phyloP scores from a whole-genome alignment of 2,113 vertebrate species.

The Hucho hucho region DNA sequence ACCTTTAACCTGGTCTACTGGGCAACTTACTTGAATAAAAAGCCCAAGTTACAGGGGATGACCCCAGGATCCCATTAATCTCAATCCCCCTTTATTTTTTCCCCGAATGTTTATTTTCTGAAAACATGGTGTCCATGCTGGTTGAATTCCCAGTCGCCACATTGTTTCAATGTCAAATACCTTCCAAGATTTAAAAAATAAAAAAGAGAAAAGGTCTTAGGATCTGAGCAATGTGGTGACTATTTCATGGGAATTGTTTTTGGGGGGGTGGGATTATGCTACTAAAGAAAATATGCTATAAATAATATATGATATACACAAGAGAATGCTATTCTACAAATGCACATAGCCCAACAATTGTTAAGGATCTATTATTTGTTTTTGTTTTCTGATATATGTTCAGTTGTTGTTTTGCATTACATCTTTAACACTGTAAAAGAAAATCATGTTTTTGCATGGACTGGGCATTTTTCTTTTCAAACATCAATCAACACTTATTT shows the following conservation, averaged over 20 bases:
- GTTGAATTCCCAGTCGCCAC: conserved; percentile 81
- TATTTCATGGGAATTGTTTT: conserved; percentile 59
- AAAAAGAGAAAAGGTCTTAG: conserved; percentile 47
- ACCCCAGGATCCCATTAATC: conserved; percentile 80
- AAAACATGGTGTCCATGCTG: conserved; percentile 72
- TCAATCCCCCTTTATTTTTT: conserved; percentile 47
- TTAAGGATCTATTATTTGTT: conserved; percentile 52
- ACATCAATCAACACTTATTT: conserved; percentile 38
- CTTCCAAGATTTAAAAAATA: conserved; percentile 60
- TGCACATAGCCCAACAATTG: conserved; percentile 64
- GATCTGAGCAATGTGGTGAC: conserved; percentile 61
- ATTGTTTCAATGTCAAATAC: conserved; percentile 88
- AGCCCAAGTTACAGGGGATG: conserved; percentile 90
- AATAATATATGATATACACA: conserved; percentile 59
- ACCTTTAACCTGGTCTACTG: conserved; percentile 99
- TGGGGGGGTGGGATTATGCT: conserved; percentile 54
- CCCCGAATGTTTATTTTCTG: conserved; percentile 61
- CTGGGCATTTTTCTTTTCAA: conserved; percentile 59
- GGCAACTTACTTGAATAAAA: conserved; percentile 98
- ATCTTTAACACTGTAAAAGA: conserved; percentile 55
- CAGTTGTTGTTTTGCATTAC: conserved; percentile 47
- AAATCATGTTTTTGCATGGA: conserved; percentile 74
- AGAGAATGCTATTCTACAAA: conserved; percentile 73
- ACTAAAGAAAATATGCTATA: conserved; percentile 61
- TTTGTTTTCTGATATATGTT: conserved; percentile 28